Base-by-base conservation (phyloP, 2,113 vertebrate genomes). In the Tamias sibiricus region DNA sequence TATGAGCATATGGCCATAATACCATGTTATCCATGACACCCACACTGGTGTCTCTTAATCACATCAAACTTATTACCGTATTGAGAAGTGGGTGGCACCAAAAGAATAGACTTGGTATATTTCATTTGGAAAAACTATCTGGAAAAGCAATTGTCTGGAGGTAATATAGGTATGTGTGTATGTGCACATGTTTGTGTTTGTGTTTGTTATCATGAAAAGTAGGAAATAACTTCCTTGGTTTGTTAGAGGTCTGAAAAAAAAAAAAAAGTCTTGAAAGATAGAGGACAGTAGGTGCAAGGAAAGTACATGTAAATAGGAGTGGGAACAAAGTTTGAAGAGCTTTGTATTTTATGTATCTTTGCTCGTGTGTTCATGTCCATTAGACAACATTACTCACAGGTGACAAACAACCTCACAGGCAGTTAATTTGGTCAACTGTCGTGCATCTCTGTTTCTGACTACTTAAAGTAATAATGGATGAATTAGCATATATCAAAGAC, bases 41-140 rank as follows among this genome's bases (percentile, higher is more conserved):
- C 11, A 44, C 17, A 22, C 6, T 14, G 12, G 19, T 28, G 11
- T 2, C 37, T 5, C 14, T 59, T 54, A 64, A n/a, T n/a, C 5
- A 37, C 2, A 3, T 69, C 10, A 30, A 1, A 37, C 2, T 6
- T 30, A 3, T 22, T 11, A 4, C 2, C n/a, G 9, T 11, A 11
- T 47, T 59, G 7, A 87, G 35, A 69, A 42, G 26, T 47, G 2
- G 0, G 1, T 57, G 24, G 8, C 11, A 87, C 2, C 20, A 54
- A 35, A 57, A 32, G 57, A 8, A 12, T 49, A 49, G 20, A 16
- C 8, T 59, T 24, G 8, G 3, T 17, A 81, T 35, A 91, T 35
- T 81, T 69, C 19, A 69, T 81, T 19, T 66, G 32, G 1, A 44
- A 85, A 66, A 87, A 54, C 1, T 5, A 44, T 52, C 35, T n/a